Base-by-base conservation (phyloP, 2,888 invertebrate species). In the Drosophila putrida region DNA sequence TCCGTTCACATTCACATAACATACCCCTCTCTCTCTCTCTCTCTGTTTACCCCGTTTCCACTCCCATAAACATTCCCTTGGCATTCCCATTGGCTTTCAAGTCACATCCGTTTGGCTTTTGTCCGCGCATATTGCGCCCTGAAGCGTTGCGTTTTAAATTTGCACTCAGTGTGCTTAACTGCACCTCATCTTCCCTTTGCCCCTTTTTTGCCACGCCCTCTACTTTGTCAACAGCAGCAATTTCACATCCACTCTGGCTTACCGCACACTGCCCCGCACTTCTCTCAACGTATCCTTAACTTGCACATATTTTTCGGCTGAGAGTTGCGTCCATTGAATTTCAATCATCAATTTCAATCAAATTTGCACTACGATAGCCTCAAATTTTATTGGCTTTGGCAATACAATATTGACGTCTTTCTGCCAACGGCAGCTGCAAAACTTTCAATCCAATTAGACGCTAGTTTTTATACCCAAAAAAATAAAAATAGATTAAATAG, bases 291-390 rank as follows among this genome's bases (percentile, higher is more conserved):
- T 28, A 15, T 8, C 31, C 44, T 36, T n/a, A 13, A 15, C 70
- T 53, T 61, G 60, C 55, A 65, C 49, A 55, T 36, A 43, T 61
- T 61, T 65, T 44, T 57, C 28, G 35, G 57, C 46, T 15, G 15
- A 50, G 25, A 43, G 50, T 69, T 63, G 33, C 76, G 50, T 31
- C 47, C 59, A 53, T 57, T 59, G 75, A 64, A 76, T 80, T 71
- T 47, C 85, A 71, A 82, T 85, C 78, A 62, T 78, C 80, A 78
- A 82, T 85, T 82, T 85, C 71, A 76, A 79, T 79, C 74, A 79
- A 74, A 79, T 71, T 74, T 59, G 44, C 47, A 53, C 64, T 55
- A 66, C 66, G 41, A 69, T 58, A 59, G 54, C 58, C 64, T 39
- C 74, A 77, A 35, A 66, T 71, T 70, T 74, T 78, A 78, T 76